A percentile compares a stretch with the other conserved stretches of the same genome.
These are phyloP conservation scores for Passer montanus DNA, from an alignment of 2,113 vertebrate genomes.

Conservation along the genomic window DNA sequence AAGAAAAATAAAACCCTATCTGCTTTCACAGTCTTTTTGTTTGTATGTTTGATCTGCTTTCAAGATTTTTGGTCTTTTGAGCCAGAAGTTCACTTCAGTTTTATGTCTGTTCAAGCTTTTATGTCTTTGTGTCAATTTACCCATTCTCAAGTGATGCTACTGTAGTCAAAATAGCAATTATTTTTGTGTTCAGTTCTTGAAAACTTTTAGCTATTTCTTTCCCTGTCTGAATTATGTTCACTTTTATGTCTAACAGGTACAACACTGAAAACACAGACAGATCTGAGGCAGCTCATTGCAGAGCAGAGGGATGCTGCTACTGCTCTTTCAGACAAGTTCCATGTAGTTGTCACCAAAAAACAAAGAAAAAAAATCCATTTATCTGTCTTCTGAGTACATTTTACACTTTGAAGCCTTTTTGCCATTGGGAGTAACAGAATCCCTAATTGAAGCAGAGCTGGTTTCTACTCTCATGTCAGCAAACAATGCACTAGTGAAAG, in stretches of 20 bases:
- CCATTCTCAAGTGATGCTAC: not conserved
- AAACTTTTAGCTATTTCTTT: not conserved
- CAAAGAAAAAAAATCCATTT: not conserved
- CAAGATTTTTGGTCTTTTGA: constrained; percentile 10
- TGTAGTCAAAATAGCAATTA: constrained; percentile 54
- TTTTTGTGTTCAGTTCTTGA: constrained; percentile 13
- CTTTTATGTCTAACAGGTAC: constrained; percentile 28
- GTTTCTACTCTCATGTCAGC: not conserved
- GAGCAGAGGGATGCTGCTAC: not conserved
- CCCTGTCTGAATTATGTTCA: not conserved
- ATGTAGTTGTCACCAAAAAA: not conserved
- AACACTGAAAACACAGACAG: not conserved
- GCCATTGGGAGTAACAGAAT: not conserved
- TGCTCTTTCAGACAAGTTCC: not conserved
- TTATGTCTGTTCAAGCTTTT: constrained; percentile 14
- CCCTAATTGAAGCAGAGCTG: not conserved
- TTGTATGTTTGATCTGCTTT: constrained; percentile 30
- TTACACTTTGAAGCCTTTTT: constrained; percentile 24
- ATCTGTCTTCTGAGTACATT: constrained; percentile 4
- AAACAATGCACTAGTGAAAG: not conserved
- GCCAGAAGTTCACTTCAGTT: constrained; percentile 18
- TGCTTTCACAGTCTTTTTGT: not conserved
- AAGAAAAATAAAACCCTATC: constrained; percentile 25
- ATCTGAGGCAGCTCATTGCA: not conserved
- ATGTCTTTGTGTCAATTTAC: constrained; percentile 13